These are phyloP conservation scores for Columba janthina DNA, from an alignment of 2,113 vertebrate genomes.

Conservation along the genomic window DNA sequence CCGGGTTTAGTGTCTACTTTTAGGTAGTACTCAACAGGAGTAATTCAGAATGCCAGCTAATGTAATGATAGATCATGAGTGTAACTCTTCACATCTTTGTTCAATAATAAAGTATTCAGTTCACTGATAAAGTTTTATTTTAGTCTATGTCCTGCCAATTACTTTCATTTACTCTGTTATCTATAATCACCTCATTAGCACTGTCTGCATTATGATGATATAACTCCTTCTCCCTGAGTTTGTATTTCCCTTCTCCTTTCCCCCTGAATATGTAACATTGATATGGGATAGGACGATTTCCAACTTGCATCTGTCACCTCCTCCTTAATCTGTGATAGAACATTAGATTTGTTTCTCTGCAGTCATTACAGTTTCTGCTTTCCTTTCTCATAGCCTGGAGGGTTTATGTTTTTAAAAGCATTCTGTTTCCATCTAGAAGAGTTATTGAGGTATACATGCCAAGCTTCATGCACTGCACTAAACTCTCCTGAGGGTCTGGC, in stretches of 20 bases:
- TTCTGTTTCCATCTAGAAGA: neutral
- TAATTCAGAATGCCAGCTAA: neutral
- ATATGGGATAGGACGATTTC: neutral
- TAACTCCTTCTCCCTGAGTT: neutral
- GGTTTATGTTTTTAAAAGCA: neutral
- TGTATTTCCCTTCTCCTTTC: neutral
- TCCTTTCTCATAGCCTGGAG: neutral
- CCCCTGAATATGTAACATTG: neutral
- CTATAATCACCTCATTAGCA: neutral
- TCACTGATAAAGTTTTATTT: neutral
- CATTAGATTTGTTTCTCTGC: neutral
- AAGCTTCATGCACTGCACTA: neutral
- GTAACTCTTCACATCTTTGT: neutral
- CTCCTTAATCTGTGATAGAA: neutral
- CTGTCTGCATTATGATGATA: neutral
- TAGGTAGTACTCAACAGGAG: neutral
- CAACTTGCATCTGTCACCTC: neutral
- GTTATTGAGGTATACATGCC: neutral
- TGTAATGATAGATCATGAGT: neutral
- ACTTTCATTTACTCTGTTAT: neutral
- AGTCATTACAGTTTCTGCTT: neutral
- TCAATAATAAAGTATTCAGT: neutral
- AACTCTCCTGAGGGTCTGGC: neutral
- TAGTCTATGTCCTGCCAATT: neutral
- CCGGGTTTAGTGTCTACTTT: neutral